These are phyloP conservation scores for Drosophila fuyamai DNA, from an alignment of 1,140 invertebrate species.

Conservation along the genomic window DNA sequence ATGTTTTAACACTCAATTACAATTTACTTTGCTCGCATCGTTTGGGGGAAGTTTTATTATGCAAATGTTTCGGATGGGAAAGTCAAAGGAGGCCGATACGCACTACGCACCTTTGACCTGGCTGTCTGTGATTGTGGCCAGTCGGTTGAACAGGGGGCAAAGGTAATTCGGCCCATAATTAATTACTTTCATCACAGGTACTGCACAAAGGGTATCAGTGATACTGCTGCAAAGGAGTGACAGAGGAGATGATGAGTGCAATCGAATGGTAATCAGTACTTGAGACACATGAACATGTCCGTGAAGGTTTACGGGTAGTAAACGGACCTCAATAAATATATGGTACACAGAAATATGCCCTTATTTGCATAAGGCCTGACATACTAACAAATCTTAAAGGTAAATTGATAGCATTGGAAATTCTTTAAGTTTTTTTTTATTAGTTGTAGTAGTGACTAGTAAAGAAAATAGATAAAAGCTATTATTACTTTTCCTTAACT, in stretches of 20 bases:
- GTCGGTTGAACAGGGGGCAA: constrained; percentile 8
- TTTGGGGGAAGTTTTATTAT: constrained; percentile 27
- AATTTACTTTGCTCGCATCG: constrained; percentile 40
- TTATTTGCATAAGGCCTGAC: too few species aligned
- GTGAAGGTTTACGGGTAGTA: neutral
- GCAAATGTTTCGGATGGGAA: constrained; percentile 23
- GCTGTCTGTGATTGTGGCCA: constrained; percentile 20
- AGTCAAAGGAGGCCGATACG: constrained; percentile 13
- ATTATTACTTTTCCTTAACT: too few species aligned
- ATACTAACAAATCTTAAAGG: neutral
- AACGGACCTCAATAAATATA: constrained; percentile 36
- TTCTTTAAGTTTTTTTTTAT: too few species aligned
- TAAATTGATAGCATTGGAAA: neutral
- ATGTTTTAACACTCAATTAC: constrained; percentile 55
- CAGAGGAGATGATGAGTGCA: constrained; percentile 5
- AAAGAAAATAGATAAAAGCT: neutral
- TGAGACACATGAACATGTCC: constrained; percentile 8
- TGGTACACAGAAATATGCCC: constrained; percentile 6
- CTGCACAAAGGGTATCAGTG: constrained; percentile 29
- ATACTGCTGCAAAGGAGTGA: constrained; percentile 7
- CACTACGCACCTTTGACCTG: constrained; percentile 19
- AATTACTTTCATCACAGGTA: constrained; percentile 30
- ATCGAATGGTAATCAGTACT: constrained; percentile 31
- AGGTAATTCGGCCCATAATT: constrained; percentile 33
- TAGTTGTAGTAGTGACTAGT: too few species aligned